Evolutionary conservation across 2,888 invertebrate species (phyloP).

Genomic region (Heterodera filipjevi): DNA sequence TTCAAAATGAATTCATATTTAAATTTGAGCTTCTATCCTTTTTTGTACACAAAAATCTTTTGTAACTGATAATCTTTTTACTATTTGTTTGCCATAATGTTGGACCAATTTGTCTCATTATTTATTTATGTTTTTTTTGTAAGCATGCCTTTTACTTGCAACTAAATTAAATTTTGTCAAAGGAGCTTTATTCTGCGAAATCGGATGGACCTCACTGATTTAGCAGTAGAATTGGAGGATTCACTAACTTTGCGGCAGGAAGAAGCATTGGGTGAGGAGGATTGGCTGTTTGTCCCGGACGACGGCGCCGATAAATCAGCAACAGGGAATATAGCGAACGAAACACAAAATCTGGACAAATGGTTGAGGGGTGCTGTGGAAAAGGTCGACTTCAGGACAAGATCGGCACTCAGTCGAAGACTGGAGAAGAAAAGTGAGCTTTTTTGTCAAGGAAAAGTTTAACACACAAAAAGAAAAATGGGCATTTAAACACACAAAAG

Average conservation of each 20-base stretch:
- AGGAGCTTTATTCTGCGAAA: too few relatives aligned
- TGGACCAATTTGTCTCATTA: too few relatives aligned
- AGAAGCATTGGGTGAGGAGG: conserved; percentile 24
- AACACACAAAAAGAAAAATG: not conserved
- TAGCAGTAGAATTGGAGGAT: conserved; percentile 26
- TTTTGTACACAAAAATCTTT: too few relatives aligned
- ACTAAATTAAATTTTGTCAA: too few relatives aligned
- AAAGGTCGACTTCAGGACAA: conserved; percentile 35
- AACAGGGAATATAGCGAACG: conserved; percentile 4
- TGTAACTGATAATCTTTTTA: too few relatives aligned
- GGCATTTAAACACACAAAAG: not conserved
- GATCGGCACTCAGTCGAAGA: conserved; percentile 35
- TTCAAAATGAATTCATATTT: too few relatives aligned
- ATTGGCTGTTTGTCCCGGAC: conserved; percentile 33
- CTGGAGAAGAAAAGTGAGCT: conserved; percentile 35
- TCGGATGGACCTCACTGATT: not conserved
- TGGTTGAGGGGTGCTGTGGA: conserved; percentile 36
- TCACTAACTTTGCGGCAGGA: conserved; percentile 25
- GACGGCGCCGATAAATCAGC: conserved; percentile 20
- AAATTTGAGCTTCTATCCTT: too few relatives aligned
- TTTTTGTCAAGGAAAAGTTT: not conserved
- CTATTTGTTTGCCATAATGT: too few relatives aligned
- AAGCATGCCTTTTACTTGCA: too few relatives aligned
- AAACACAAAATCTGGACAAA: conserved; percentile 33
- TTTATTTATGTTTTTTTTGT: too few relatives aligned